Conservation (phyloP, 1,140 invertebrate species). For the Globodera rostochiensis region DNA sequence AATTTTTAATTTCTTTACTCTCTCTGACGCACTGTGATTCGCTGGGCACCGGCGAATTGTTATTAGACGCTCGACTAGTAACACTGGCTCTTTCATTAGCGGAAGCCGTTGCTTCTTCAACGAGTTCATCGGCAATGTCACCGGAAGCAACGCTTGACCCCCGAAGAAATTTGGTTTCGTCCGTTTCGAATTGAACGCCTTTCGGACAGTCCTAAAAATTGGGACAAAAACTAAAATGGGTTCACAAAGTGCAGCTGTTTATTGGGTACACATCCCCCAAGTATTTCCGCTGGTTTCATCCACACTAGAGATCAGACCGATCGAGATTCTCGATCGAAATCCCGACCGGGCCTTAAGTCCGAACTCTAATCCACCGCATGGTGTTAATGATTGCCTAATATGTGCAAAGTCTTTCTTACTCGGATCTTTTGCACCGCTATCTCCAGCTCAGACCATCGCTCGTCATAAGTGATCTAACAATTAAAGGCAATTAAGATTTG, state of each 20-base stretch:
- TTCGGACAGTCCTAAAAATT: conserved; percentile 34
- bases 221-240: background rate
- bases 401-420: background rate
- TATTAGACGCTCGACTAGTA: background rate
- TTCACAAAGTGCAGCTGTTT: background rate
- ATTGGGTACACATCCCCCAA: too few species aligned
- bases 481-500: background rate
- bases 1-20: background rate
- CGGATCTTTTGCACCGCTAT: conserved; percentile 50
- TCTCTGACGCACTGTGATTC: conserved; percentile 10
- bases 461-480: conserved; percentile 54
- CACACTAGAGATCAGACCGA: too few species aligned
- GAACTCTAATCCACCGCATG: too few species aligned
- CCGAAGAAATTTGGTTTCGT: conserved; percentile 30
- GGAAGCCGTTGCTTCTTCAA: conserved; percentile 1
- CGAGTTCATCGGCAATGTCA: background rate
- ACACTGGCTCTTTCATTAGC: background rate
- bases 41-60: background rate
- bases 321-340: too few species aligned
- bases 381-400: too few species aligned
- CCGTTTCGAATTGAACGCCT: conserved; percentile 33
- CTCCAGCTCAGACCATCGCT: conserved; percentile 64
- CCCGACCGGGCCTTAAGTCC: too few species aligned
- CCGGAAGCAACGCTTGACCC: conserved; percentile 20
- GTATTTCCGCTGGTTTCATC: too few species aligned